Percentiles rank a stretch among this genome's conserved stretches.
Evolutionary conservation across 2,797 vertebrate species (phyloP).

Genomic region (Rhinoraja longicauda): DNA sequence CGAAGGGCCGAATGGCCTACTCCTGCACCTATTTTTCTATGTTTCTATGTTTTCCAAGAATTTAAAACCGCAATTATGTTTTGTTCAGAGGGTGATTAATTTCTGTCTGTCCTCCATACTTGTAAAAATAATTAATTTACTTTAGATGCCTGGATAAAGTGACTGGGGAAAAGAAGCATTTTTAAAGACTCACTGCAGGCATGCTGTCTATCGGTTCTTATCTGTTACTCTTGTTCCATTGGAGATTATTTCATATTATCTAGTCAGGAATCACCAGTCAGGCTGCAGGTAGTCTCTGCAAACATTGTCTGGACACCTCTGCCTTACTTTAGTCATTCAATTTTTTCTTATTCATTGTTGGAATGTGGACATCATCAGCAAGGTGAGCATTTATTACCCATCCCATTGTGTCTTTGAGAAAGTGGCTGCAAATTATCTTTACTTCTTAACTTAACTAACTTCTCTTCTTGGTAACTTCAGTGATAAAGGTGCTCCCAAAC

Average conservation of each 20-base stretch:
- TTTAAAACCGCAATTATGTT: neutral
- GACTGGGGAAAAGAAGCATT: neutral
- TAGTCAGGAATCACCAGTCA: neutral
- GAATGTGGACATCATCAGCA: neutral
- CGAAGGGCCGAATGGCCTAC: too few species aligned
- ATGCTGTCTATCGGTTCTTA: neutral
- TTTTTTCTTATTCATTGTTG: neutral
- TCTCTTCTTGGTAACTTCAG: neutral
- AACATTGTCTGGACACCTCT: neutral
- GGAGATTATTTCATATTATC: neutral
- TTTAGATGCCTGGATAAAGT: neutral
- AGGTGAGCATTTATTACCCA: neutral
- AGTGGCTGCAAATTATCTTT: neutral
- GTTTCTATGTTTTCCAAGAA: neutral
- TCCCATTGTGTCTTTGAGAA: neutral
- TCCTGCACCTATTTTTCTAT: too few species aligned
- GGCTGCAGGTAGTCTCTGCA: neutral
- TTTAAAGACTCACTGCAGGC: neutral
- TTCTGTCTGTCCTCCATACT: neutral
- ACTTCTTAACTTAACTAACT: too few species aligned
- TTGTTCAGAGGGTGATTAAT: conserved; percentile 8
- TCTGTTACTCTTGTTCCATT: neutral
- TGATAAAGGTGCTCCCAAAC: neutral
- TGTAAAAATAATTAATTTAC: conserved; percentile 1
- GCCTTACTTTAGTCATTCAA: neutral